phyloP scores from a whole-genome alignment of 2,888 invertebrate species.

The Tinea pellionella region DNA sequence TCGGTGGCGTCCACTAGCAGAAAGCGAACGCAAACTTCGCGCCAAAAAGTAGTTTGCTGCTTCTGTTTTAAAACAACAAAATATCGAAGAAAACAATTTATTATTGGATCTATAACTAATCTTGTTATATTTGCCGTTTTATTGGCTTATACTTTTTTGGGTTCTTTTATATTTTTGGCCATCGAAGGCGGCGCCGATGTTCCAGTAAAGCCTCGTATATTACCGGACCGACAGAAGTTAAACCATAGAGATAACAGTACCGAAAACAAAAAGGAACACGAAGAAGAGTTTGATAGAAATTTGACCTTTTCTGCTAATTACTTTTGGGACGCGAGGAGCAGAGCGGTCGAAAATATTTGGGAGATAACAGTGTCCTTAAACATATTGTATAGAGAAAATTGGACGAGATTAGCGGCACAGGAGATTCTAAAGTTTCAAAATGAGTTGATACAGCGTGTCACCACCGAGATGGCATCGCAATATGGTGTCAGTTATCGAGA shows the following conservation, averaged over 20 bases:
- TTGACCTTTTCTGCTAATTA: constrained; percentile 55
- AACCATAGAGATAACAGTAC: constrained; percentile 58
- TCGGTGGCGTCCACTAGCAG: constrained; percentile 61
- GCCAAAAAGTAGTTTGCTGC: constrained; percentile 65
- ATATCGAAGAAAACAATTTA: constrained; percentile 70
- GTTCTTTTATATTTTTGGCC: constrained; percentile 86
- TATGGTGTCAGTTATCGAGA: constrained; percentile 65
- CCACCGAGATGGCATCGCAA: constrained; percentile 77
- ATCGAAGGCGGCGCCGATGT: constrained; percentile 79
- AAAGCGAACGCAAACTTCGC: constrained; percentile 56
- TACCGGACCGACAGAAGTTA: constrained; percentile 62
- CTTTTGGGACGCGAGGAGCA: constrained; percentile 61
- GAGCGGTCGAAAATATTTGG: constrained; percentile 90
- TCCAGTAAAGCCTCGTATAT: constrained; percentile 58
- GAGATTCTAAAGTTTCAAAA: constrained; percentile 87
- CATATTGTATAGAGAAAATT: constrained; percentile 89
- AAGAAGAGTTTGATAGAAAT: constrained; percentile 54
- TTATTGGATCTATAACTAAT: constrained; percentile 82
- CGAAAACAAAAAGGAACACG: constrained; percentile 43
- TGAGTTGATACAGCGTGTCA: constrained; percentile 81
- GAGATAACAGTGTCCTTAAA: constrained; percentile 89
- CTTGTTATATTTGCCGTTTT: constrained; percentile 84
- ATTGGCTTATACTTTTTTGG: constrained; percentile 81
- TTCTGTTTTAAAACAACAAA: constrained; percentile 69
- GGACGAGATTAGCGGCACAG: constrained; percentile 84